Evolutionary conservation across 2,888 invertebrate species (phyloP).

Genomic region (Volucella inflata): DNA sequence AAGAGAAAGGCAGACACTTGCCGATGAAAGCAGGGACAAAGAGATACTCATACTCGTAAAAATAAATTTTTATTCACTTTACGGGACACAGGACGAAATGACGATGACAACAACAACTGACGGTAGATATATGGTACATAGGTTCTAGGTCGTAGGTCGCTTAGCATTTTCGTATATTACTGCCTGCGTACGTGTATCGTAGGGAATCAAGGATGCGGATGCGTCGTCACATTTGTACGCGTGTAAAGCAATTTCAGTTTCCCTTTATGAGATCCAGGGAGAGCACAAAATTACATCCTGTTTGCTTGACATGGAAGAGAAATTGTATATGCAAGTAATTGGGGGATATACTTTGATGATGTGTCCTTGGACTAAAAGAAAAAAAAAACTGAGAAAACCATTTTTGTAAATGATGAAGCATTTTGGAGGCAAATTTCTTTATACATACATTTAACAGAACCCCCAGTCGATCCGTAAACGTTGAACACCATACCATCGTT

Average conservation of each 20-base stretch:
- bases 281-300: constrained; percentile 26
- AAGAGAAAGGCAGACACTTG: constrained; percentile 30
- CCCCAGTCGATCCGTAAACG: no score
- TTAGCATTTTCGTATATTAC: no score
- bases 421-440: no score
- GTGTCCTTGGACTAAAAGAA: constrained; percentile 8
- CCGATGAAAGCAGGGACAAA: neutral
- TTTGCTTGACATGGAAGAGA: constrained; percentile 21
- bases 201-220: neutral
- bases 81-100: constrained; percentile 24
- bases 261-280: constrained; percentile 11
- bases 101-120: neutral
- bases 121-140: constrained; percentile 6
- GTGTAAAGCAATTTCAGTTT: constrained; percentile 14
- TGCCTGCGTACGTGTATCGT: neutral
- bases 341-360: neutral
- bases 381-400: neutral
- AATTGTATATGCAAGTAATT: constrained; percentile 13
- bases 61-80: constrained; percentile 53
- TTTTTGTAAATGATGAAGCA: no score
- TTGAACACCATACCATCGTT: no score
- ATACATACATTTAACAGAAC: no score
- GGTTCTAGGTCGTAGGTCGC: neutral
- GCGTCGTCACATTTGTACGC: constrained; percentile 7
- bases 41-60: constrained; percentile 3